These are phyloP conservation scores for Eulemur mongoz DNA, from an alignment of 2,797 vertebrate genomes.

Conservation along the genomic window DNA sequence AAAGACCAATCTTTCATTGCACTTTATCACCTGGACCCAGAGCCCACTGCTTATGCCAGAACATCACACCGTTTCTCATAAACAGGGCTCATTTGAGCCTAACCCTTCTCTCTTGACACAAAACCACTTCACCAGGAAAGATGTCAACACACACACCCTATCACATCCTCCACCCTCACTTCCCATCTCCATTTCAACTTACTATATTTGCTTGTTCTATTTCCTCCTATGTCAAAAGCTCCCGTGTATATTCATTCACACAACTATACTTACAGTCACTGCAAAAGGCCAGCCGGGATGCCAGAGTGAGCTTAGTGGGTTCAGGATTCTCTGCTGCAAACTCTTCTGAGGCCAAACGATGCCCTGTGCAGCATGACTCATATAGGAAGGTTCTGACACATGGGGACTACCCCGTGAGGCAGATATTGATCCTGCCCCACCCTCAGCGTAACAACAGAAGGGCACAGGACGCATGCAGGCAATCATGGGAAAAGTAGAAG, in stretches of 20 bases:
- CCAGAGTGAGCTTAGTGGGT: not conserved
- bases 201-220: not conserved
- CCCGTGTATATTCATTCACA: not conserved
- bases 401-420: not conserved
- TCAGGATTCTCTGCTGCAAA: not conserved
- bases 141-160: fast-evolving
- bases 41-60: not conserved
- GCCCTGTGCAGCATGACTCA: not conserved
- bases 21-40: not conserved
- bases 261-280: not conserved
- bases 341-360: too few relatives aligned
- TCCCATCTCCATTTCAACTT: not conserved
- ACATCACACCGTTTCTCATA: not conserved
- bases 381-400: not conserved
- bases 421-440: not conserved
- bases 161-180: not conserved
- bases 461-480: not conserved
- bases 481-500: not conserved
- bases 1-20: not conserved
- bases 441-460: not conserved
- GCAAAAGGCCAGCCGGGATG: not conserved
- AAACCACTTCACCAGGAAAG: not conserved
- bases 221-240: not conserved
- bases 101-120: not conserved
- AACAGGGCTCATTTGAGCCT: not conserved